Evolutionary conservation across 2,797 vertebrate species (phyloP).

Genomic region (Fringilla coelebs): DNA sequence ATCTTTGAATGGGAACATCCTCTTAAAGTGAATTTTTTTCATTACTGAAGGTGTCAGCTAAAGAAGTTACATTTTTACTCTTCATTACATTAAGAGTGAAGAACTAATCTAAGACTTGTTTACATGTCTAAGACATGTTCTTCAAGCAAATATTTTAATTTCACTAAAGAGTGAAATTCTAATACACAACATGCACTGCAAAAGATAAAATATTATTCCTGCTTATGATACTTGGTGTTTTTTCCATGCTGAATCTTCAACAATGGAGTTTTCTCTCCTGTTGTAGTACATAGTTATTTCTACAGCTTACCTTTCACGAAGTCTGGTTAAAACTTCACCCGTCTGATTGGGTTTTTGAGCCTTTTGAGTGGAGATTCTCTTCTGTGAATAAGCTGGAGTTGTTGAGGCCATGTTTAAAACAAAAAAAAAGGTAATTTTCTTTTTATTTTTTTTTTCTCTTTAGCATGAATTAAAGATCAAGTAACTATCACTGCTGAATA

Average conservation of each 20-base stretch:
- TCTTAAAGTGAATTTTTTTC: not conserved
- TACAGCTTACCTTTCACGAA: slow-evolving; percentile 60
- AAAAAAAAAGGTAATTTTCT: not conserved
- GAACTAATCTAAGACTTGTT: not conserved
- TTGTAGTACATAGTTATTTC: not conserved
- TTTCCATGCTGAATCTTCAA: not conserved
- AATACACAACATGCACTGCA: not conserved
- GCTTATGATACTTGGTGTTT: not conserved
- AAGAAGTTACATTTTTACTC: not conserved
- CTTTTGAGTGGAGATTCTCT: slow-evolving; percentile 5
- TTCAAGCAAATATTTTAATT: not conserved
- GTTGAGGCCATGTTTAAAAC: slow-evolving; percentile 25
- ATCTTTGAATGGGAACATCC: not conserved
- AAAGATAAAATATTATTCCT: not conserved
- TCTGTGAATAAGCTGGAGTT: slow-evolving; percentile 60
- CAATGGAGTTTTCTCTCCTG: not conserved
- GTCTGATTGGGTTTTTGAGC: not conserved
- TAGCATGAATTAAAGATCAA: not conserved
- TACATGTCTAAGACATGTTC: not conserved
- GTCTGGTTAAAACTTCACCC: not conserved
- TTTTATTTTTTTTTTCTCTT: not conserved
- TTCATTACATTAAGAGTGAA: not conserved
- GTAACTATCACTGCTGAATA: not conserved
- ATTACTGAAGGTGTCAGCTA: not conserved
- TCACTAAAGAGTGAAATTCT: not conserved